Evolutionary conservation across 1,140 invertebrate genomes (phyloP).

Genomic region (Chionoecetes opilio): DNA sequence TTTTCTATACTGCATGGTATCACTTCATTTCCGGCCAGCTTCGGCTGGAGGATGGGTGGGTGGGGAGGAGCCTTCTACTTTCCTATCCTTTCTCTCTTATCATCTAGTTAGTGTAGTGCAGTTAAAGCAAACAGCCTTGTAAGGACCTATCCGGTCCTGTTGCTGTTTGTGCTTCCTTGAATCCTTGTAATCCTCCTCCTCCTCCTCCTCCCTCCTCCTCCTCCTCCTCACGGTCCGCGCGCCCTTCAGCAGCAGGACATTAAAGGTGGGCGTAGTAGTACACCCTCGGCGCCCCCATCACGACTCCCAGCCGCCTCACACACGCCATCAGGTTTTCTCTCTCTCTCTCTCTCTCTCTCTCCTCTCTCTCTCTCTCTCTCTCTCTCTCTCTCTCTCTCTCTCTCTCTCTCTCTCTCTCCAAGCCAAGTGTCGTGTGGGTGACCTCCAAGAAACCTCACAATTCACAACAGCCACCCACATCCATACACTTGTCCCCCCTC

Average conservation of each 20-base stretch:
- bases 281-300: not conserved
- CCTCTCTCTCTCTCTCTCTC: constrained; percentile 17
- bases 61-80: too few species aligned
- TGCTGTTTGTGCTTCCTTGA: not conserved
- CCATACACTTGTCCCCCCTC: not conserved
- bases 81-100: too few species aligned
- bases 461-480: not conserved
- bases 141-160: not conserved
- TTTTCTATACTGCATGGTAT: too few species aligned
- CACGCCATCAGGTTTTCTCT: not conserved
- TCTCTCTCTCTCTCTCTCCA: not conserved
- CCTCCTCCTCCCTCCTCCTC: not conserved
- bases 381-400: not conserved
- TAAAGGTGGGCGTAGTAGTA: not conserved
- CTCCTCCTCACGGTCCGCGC: constrained; percentile 14
- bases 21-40: too few species aligned
- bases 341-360: not conserved
- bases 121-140: too few species aligned
- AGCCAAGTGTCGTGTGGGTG: constrained; percentile 32
- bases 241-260: not conserved
- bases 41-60: too few species aligned
- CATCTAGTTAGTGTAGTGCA: too few species aligned
- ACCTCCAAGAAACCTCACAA: not conserved
- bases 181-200: too few species aligned
- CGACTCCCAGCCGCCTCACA: not conserved